Conservation (phyloP, 35 echinoderm and acorn worm species). For the Apostichopus californicus region DNA sequence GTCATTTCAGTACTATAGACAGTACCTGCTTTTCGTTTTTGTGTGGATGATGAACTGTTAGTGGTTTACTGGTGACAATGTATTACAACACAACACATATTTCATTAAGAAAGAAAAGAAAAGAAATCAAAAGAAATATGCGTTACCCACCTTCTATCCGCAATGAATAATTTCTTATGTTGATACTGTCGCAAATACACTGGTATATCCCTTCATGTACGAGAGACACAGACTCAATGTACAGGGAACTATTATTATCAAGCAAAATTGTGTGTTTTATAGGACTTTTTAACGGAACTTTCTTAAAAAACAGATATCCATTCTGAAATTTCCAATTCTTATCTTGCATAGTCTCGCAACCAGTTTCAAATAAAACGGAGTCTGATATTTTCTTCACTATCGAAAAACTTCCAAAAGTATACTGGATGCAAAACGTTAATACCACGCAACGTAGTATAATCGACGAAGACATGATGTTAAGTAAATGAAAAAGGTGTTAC, state of each 20-base stretch:
- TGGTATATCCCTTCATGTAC: neutral
- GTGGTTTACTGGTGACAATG: too few species aligned
- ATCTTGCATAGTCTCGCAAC: neutral
- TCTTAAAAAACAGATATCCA: neutral
- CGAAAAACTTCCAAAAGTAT: neutral
- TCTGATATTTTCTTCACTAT: neutral
- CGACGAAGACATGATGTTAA: too few species aligned
- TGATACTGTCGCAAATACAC: neutral
- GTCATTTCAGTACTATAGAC: too few species aligned
- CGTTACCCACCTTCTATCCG: neutral
- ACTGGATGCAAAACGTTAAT: neutral
- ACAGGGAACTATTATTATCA: neutral
- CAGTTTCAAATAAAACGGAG: neutral
- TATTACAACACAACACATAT: too few species aligned
- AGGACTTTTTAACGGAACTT: neutral
- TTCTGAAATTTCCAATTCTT: neutral
- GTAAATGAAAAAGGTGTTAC: too few species aligned
- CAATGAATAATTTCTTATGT: neutral
- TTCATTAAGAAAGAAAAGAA: too few species aligned
- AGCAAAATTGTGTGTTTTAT: neutral
- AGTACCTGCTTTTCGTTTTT: too few species aligned
- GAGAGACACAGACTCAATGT: neutral
- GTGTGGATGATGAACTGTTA: too few species aligned
- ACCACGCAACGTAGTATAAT: too few species aligned
- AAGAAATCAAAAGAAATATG: too few species aligned